These are phyloP conservation scores for Drosophila teissieri DNA, from an alignment of 1,140 invertebrate genomes.

Conservation along the genomic window DNA sequence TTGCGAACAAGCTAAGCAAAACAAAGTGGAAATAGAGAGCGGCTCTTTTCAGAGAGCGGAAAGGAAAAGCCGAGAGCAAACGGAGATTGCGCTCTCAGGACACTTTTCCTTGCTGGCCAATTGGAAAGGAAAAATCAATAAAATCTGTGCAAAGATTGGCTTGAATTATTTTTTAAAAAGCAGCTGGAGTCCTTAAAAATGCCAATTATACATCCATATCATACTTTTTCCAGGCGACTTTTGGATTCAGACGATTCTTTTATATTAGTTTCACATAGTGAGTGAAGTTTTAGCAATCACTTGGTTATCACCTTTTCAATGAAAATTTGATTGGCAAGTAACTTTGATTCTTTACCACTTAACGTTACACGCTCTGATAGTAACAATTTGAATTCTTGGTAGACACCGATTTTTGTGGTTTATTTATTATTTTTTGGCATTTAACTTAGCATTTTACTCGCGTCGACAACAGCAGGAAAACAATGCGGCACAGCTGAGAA, in stretches of 20 bases:
- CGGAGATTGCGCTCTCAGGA: conserved; percentile 27
- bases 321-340: conserved; percentile 1
- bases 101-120: conserved; percentile 61
- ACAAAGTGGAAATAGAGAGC: conserved; percentile 57
- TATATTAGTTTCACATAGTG: conserved; percentile 4
- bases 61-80: conserved; percentile 13
- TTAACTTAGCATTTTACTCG: conserved; percentile 19
- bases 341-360: background rate
- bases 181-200: background rate
- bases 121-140: conserved; percentile 77
- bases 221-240: background rate
- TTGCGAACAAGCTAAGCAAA: conserved; percentile 64
- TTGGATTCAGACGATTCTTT: conserved; percentile 2
- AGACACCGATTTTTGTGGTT: background rate
- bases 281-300: background rate
- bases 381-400: background rate
- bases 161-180: background rate
- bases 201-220: background rate
- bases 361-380: background rate
- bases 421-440: conserved; percentile 3
- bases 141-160: conserved; percentile 32
- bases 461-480: conserved; percentile 36
- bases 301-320: conserved; percentile 18
- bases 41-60: conserved; percentile 10
- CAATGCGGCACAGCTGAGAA: conserved; percentile 46